These are phyloP conservation scores for Heterochromis multidens DNA, from an alignment of 2,113 vertebrate genomes.

Conservation along the genomic window DNA sequence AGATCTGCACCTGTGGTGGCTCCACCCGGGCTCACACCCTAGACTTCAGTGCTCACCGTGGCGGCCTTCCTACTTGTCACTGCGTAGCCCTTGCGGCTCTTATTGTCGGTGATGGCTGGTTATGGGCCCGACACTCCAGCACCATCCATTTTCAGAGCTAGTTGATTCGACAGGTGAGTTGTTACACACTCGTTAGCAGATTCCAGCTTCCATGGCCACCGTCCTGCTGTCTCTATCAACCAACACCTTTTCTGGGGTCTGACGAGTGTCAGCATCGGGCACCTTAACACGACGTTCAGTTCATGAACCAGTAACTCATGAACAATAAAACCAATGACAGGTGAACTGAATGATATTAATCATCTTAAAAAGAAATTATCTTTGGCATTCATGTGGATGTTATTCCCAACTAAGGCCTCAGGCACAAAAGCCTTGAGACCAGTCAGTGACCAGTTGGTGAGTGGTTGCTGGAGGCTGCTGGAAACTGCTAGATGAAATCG, in stretches of 20 bases:
- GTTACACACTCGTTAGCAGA: background rate
- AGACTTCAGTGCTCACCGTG: too few relatives aligned
- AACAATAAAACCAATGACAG: background rate
- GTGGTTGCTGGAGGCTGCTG: background rate
- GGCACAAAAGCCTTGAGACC: background rate
- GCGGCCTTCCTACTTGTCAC: background rate
- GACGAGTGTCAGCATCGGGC: background rate
- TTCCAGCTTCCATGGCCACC: background rate
- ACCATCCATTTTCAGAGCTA: background rate
- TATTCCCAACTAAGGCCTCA: background rate
- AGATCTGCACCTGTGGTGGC: background rate
- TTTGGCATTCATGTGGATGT: too few relatives aligned
- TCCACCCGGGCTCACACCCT: background rate
- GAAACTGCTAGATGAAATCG: too few relatives aligned
- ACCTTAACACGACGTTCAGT: background rate
- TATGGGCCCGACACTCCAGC: background rate
- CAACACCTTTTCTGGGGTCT: background rate
- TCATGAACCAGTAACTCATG: background rate
- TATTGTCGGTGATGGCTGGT: background rate
- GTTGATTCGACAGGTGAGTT: background rate
- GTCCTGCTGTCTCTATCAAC: background rate
- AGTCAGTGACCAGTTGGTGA: background rate
- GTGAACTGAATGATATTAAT: background rate
- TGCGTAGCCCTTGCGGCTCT: background rate
- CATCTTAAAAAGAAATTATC: too few relatives aligned